Evolutionary conservation across 2,797 vertebrate species (phyloP).

Genomic region (Myiotriccus ornatus): DNA sequence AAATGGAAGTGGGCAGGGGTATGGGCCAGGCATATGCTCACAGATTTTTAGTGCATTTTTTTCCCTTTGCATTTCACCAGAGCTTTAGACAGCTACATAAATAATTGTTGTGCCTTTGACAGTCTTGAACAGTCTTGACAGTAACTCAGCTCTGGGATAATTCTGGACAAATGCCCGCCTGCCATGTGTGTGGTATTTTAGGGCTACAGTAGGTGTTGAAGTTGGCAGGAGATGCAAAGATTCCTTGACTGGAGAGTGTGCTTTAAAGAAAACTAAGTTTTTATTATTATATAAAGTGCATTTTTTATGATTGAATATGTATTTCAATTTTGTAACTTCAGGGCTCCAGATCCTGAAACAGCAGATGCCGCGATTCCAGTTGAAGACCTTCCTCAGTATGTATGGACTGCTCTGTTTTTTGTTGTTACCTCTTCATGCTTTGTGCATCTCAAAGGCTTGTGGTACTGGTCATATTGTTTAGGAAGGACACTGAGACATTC

Average conservation of each 20-base stretch:
- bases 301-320: background rate
- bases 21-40: background rate
- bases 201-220: background rate
- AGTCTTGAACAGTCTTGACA: background rate
- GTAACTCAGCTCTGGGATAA: background rate
- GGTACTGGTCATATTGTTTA: background rate
- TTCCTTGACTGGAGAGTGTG: background rate
- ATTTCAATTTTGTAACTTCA: slow-evolving; percentile 52
- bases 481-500: background rate
- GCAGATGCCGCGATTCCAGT: slow-evolving; percentile 86
- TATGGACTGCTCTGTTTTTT: background rate
- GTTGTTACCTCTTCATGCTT: background rate
- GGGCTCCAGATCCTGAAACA: slow-evolving; percentile 84
- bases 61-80: background rate
- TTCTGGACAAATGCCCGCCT: background rate
- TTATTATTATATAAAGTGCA: background rate
- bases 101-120: background rate
- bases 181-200: background rate
- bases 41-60: background rate
- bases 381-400: slow-evolving; percentile 88
- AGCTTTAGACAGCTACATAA: background rate
- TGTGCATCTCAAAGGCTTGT: background rate
- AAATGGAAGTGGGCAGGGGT: background rate
- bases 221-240: background rate
- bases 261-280: background rate